These are phyloP conservation scores for Cataglyphis hispanica DNA, from an alignment of 1,140 invertebrate species.

Conservation along the genomic window DNA sequence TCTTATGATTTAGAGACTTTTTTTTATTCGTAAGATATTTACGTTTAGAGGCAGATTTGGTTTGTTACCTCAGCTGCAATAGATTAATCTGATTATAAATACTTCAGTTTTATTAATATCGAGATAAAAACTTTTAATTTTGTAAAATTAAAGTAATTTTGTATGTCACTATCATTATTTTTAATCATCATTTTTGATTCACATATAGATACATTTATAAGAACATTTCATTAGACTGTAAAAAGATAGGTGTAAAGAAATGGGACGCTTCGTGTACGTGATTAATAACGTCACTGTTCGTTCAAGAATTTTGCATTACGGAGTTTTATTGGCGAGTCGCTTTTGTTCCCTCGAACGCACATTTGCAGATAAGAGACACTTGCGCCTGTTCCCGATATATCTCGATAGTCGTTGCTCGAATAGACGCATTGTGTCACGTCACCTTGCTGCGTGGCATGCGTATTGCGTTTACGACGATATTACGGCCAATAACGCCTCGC, in stretches of 20 bases:
- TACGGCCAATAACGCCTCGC: slow-evolving; percentile 56
- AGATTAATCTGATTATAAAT: slow-evolving; percentile 39
- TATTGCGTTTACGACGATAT: slow-evolving; percentile 54
- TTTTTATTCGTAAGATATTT: neutral
- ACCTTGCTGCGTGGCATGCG: neutral
- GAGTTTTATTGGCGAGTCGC: neutral
- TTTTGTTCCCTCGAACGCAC: neutral
- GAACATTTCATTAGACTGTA: slow-evolving; percentile 12
- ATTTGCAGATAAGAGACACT: slow-evolving; percentile 30
- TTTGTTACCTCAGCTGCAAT: slow-evolving; percentile 18
- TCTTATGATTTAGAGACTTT: neutral
- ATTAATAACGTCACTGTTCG: slow-evolving; percentile 1
- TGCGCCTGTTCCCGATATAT: slow-evolving; percentile 34
- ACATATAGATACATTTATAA: slow-evolving; percentile 10
- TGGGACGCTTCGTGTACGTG: neutral
- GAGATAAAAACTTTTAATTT: slow-evolving; percentile 30
- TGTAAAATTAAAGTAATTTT: slow-evolving; percentile 4
- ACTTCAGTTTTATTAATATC: slow-evolving; percentile 12
- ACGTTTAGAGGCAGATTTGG: neutral
- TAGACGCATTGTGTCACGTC: slow-evolving; percentile 54
- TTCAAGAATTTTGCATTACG: neutral
- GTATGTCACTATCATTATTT: neutral
- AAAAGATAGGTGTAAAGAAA: neutral
- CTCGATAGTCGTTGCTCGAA: slow-evolving; percentile 35
- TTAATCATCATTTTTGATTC: slow-evolving; percentile 17